Percentiles rank a stretch among this genome's conserved stretches.
These are phyloP conservation scores for Callorhinus ursinus DNA, from an alignment of 2,113 vertebrate species.

Conservation along the genomic window DNA sequence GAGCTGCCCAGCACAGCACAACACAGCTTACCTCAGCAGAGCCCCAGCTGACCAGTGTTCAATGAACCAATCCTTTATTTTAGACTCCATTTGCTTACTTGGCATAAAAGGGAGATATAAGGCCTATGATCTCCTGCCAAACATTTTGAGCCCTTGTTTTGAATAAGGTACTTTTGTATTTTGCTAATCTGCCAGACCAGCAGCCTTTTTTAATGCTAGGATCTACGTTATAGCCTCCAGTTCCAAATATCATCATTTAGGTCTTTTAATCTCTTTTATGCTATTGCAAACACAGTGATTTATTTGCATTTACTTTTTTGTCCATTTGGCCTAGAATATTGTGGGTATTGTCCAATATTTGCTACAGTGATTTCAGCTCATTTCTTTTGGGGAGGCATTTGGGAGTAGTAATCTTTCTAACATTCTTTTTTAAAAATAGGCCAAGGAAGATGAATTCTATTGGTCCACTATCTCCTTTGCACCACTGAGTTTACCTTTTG, in stretches of 20 bases:
- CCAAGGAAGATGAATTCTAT: not conserved
- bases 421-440: not conserved
- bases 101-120: slow-evolving; percentile 24
- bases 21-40: slow-evolving; percentile 38
- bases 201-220: not conserved
- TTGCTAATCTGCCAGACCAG: slow-evolving; percentile 48
- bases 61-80: slow-evolving; percentile 41
- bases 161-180: slow-evolving; percentile 41
- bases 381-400: not conserved
- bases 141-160: slow-evolving; percentile 54
- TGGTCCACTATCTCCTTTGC: not conserved
- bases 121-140: slow-evolving; percentile 59
- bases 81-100: slow-evolving; percentile 35
- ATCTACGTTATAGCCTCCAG: not conserved
- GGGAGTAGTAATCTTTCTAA: not conserved
- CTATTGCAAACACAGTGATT: not conserved
- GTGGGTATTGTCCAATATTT: not conserved
- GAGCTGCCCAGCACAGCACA: not conserved
- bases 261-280: slow-evolving; percentile 21
- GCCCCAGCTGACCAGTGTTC: not conserved
- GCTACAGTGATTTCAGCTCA: slow-evolving; percentile 12
- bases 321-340: slow-evolving; percentile 12
- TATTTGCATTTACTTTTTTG: slow-evolving; percentile 22
- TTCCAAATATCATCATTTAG: not conserved
- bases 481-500: not conserved